Evolutionary conservation across 2,888 invertebrate genomes (phyloP).

Genomic region (Microctonus aethiopoides): DNA sequence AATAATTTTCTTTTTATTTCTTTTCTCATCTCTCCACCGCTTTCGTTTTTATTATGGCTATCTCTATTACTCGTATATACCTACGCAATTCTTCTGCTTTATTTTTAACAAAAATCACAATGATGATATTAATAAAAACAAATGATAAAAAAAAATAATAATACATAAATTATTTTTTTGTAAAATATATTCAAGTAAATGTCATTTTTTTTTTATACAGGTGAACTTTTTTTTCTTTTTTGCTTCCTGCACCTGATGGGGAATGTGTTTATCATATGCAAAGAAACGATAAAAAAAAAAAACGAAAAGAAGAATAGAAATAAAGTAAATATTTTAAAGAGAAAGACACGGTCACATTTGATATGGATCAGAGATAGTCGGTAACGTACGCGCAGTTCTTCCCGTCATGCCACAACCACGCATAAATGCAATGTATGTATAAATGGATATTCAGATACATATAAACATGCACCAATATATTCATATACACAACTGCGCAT

Average conservation of each 20-base stretch:
- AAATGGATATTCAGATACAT: constrained; percentile 35
- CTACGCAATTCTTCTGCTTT: neutral
- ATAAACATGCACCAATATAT: constrained; percentile 3
- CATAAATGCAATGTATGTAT: too few relatives aligned
- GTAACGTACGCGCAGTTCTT: constrained; percentile 63
- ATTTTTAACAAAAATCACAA: neutral
- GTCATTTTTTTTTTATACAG: neutral
- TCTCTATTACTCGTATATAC: constrained; percentile 32
- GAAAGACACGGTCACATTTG: constrained; percentile 62
- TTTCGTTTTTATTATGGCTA: constrained; percentile 35
- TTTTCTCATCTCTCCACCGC: neutral
- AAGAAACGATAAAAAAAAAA: constrained; percentile 13
- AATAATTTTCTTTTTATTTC: too few relatives aligned
- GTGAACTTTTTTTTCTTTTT: too few relatives aligned
- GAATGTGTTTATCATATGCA: constrained; percentile 10
- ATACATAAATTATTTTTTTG: neutral
- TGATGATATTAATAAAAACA: too few relatives aligned
- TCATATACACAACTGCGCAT: constrained; percentile 11
- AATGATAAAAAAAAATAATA: neutral
- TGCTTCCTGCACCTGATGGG: neutral
- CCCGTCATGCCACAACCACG: constrained; percentile 54
- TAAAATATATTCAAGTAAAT: neutral
- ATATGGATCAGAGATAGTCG: constrained; percentile 65
- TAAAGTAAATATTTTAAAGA: constrained; percentile 14
- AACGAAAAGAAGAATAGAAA: constrained; percentile 16